phyloP scores from a whole-genome alignment of 2,113 vertebrate species.

The Sinosuthora webbiana region DNA sequence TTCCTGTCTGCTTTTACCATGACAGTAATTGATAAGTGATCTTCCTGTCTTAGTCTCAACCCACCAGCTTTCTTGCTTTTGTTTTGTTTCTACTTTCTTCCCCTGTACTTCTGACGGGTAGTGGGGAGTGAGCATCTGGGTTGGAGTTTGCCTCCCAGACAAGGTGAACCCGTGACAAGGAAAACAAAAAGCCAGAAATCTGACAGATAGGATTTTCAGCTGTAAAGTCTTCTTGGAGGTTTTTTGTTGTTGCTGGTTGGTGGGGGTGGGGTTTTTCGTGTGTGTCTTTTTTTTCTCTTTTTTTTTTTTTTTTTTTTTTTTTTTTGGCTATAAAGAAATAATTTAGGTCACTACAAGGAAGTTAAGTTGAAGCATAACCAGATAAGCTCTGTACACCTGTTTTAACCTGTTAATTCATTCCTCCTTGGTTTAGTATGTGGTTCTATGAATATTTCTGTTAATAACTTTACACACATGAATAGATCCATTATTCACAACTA shows the following conservation, averaged over 20 bases:
- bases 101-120: background rate
- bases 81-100: background rate
- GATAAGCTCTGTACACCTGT: background rate
- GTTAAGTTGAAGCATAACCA: background rate
- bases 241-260: no score
- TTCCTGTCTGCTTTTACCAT: background rate
- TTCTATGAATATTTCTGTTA: constrained; percentile 30
- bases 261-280: no score
- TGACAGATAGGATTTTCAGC: background rate
- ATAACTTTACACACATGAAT: constrained; percentile 21
- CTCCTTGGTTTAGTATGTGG: background rate
- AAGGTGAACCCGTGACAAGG: background rate
- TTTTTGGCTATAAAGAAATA: background rate
- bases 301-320: background rate
- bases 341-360: background rate
- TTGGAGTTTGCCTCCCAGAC: background rate
- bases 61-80: background rate
- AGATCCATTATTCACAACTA: constrained; percentile 36
- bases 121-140: background rate
- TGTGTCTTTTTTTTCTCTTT: no score
- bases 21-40: background rate
- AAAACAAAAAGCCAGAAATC: background rate
- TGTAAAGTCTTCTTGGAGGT: background rate
- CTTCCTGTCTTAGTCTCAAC: background rate
- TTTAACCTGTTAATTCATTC: constrained; percentile 23